Conservation (phyloP, 2,797 vertebrate genomes). For the Gambusia yucatana region DNA sequence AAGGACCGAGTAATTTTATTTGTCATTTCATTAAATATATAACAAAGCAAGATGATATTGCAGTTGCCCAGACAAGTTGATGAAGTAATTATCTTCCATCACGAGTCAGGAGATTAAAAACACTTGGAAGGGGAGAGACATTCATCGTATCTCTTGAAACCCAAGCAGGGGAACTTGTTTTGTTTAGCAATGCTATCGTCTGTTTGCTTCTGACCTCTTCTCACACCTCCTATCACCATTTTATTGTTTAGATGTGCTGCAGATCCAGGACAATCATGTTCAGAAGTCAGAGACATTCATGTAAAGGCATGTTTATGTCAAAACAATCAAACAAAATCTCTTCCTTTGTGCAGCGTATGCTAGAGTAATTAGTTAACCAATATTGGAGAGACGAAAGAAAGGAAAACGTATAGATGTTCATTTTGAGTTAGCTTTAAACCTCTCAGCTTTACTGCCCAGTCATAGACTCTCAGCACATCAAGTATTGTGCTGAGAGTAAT, state of each 20-base stretch:
- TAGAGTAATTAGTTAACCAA: background rate
- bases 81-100: background rate
- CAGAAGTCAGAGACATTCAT: background rate
- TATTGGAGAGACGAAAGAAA: background rate
- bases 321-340: background rate
- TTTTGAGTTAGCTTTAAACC: background rate
- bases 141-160: background rate
- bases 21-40: background rate
- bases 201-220: background rate
- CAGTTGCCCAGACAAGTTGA: constrained; percentile 2
- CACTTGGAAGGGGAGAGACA: background rate
- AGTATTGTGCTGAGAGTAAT: too few species aligned
- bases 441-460: background rate
- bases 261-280: background rate
- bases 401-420: background rate
- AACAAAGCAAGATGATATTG: background rate
- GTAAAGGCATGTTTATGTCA: background rate
- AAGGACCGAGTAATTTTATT: background rate
- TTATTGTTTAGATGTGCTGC: background rate
- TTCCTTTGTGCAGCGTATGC: background rate
- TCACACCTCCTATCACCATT: background rate
- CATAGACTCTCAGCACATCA: background rate
- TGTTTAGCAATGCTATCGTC: background rate
- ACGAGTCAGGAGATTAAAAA: constrained; percentile 4
- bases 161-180: background rate